Base-by-base conservation (phyloP, 2,888 invertebrate genomes). In the Hypsopygia costalis region DNA sequence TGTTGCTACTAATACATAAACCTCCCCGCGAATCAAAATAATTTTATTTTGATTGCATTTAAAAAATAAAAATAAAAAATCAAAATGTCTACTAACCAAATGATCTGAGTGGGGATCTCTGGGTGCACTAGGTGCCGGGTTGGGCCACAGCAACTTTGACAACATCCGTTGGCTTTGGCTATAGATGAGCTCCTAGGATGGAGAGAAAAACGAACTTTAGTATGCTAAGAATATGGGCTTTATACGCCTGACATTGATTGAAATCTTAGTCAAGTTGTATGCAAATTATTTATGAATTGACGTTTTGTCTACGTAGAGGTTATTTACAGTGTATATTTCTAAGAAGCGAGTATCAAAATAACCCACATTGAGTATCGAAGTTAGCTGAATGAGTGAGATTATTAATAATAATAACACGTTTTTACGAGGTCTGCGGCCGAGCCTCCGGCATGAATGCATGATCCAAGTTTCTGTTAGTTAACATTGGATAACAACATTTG, bases 111-210 rank as follows among this genome's bases (percentile, higher is more conserved):
- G 86, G 75, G 88, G 87, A 58, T 88, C 88, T 77, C 88, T 75
- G 60, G 87, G 87, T 68, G 86, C 83, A 79, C 86, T 83, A 87
- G 88, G 88, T 58, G 80, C 81, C 49, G 88, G 81, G 70, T 81
- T 83, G 78, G 88, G 88, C 88, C 88, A 88, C 88, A 88, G 88
- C 88, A 88, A 81, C 85, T 88, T 88, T 72, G 88, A 88, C 75
- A 88, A 86, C 88, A 87, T 87, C 88, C 88, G 86, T 82, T 88
- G 88, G 54, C 88, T 88, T 88, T 88, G 88, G 86, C 78, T 88
- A 88, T 88, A 88, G 88, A 88, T 88, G 89, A 87, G 85, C 88
- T 88, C 88, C 88, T 88, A 88, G 79, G 79, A 87, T 86, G 82
- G 87, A 82, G 72, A 73, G 85, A 87, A 88, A 87, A 80, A 83